These are phyloP conservation scores for Typhlichthys eigenmanni DNA, from an alignment of 2,797 vertebrate species.

Conservation along the genomic window DNA sequence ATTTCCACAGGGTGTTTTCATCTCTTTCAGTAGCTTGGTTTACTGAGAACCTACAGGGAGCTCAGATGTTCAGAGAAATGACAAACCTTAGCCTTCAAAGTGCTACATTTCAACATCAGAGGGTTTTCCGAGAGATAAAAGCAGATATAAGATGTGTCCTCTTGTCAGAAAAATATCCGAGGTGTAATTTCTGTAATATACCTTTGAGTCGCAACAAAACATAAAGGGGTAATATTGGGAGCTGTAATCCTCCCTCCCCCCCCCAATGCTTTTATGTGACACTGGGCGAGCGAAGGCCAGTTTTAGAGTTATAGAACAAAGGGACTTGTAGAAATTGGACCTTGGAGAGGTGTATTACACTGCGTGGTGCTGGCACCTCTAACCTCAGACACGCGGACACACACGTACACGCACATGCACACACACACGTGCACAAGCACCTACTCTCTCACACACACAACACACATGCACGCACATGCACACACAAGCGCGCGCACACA, in stretches of 20 bases:
- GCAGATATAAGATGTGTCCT: slow-evolving; percentile 38
- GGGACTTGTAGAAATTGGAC: slow-evolving; percentile 28
- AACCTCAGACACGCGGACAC: not conserved
- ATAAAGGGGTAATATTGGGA: slow-evolving; percentile 44
- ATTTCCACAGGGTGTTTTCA: slow-evolving; percentile 25
- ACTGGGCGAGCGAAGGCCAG: slow-evolving; percentile 46
- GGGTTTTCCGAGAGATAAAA: slow-evolving; percentile 12
- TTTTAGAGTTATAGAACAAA: slow-evolving; percentile 45
- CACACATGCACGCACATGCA: not conserved
- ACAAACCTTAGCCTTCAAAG: slow-evolving; percentile 38
- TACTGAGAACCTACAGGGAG: not conserved
- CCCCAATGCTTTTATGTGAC: slow-evolving; percentile 32
- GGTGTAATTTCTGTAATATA: slow-evolving; percentile 54
- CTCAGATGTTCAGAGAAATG: slow-evolving; percentile 39
- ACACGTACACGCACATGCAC: not conserved
- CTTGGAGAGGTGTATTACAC: slow-evolving; percentile 1
- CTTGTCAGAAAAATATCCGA: slow-evolving; percentile 42
- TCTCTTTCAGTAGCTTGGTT: slow-evolving; percentile 9
- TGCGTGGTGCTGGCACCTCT: slow-evolving; percentile 1
- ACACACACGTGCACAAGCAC: not conserved
- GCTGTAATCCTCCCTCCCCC: slow-evolving; percentile 12
- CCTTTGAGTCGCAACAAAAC: slow-evolving; percentile 47
- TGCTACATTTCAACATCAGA: slow-evolving; percentile 44
- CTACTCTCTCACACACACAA: not conserved
- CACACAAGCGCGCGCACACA: not conserved